Evolutionary conservation across 2,797 vertebrate species (phyloP), one percentile per base, ranked within the genome.

Genomic region (Podargus strigoides): DNA sequence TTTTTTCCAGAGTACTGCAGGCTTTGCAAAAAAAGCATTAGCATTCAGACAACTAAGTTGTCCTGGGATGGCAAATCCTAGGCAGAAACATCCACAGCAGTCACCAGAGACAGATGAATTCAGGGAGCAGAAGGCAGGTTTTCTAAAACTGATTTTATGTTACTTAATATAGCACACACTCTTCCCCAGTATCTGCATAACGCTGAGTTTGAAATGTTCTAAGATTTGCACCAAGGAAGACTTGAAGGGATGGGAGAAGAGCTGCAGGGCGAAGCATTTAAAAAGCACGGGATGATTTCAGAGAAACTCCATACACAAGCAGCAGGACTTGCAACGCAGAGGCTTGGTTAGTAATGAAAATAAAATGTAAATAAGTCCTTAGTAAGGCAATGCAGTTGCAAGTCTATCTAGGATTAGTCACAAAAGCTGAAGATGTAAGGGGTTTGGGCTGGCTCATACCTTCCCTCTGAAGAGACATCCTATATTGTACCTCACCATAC

Each of bases 171-270:
- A 96, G 94, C 73, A 53, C 76, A 80, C 44, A 75, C 47, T 73
- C 79, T 93, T 91, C n/a, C n/a, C 39, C 70, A 67, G 91, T 88
- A 89, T 82, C 92, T 88, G 94, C 80, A 90, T 77, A 96, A 92
- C 14, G 23, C 62, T 30, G 87, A 92, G 87, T n/a, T 96, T 89
- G 73, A 94, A 87, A 91, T 60, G 66, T 93, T 95, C 73, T 39
- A 79, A 84, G 85, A 90, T 81, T 78, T 90, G 55, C 83, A 59
- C 70, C 1, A 3, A 91, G 46, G 53, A 94, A 83, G 76, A 82
- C 47, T 49, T 34, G 64, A 73, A 12, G 7, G 55, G 42, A n/a
- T 90, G 66, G 76, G 50, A 95, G 80, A 87, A 93, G 50, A 70
- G 67, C 85, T 78, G 55, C 80, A 73, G 59, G 28, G 81, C 8